These are phyloP conservation scores for Baccha elongata DNA, from an alignment of 2,888 invertebrate species.

Conservation along the genomic window DNA sequence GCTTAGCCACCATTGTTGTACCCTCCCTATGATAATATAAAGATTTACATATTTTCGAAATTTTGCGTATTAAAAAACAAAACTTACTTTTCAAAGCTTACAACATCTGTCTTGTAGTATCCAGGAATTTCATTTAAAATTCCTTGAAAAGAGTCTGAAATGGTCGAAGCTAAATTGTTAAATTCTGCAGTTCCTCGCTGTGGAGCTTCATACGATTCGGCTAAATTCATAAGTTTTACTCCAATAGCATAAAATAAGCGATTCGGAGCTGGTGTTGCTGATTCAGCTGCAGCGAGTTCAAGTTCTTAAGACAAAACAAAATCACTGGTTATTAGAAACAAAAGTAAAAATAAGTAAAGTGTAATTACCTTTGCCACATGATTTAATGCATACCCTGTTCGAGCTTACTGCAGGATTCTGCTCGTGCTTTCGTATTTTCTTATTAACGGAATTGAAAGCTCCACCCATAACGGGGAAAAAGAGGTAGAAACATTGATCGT, in stretches of 20 bases:
- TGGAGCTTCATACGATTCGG: constrained; percentile 90
- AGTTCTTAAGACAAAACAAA: constrained; percentile 76
- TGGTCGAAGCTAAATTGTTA: constrained; percentile 86
- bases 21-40: constrained; percentile 82
- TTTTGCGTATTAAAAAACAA: not conserved
- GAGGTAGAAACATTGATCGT: constrained; percentile 91
- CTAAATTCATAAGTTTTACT: constrained; percentile 89
- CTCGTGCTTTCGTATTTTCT: constrained; percentile 92
- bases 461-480: constrained; percentile 95
- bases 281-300: constrained; percentile 80
- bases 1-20: constrained; percentile 88
- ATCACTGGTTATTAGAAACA: not conserved
- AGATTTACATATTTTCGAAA: constrained; percentile 58
- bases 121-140: constrained; percentile 87
- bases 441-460: constrained; percentile 90
- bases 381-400: constrained; percentile 91
- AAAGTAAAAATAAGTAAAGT: not conserved
- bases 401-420: constrained; percentile 88
- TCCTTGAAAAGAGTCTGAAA: constrained; percentile 86
- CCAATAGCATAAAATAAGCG: constrained; percentile 87
- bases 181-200: constrained; percentile 89
- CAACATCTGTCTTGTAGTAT: constrained; percentile 87
- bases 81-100: constrained; percentile 88
- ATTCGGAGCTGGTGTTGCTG: constrained; percentile 86
- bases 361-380: constrained; percentile 87